phyloP scores from a whole-genome alignment of 1,140 invertebrate genomes.

The Tetraneura akinire region DNA sequence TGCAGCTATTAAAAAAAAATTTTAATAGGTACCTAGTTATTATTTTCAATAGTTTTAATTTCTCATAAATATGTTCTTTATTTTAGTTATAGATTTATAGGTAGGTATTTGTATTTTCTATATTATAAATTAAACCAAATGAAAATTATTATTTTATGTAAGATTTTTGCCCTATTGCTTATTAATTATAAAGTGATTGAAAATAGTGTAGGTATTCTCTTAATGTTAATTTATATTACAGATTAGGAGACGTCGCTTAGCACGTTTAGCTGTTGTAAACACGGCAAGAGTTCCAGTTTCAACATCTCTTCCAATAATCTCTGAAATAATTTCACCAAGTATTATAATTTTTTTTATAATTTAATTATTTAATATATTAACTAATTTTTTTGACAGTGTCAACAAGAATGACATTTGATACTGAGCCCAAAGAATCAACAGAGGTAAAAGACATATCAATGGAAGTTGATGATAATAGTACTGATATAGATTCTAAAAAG shows the following conservation, averaged over 20 bases:
- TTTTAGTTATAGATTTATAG: too few species aligned
- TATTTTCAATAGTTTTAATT: too few species aligned
- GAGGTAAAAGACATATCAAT: conserved; percentile 64
- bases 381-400: conserved; percentile 46
- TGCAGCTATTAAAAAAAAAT: too few species aligned
- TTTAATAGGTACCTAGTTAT: too few species aligned
- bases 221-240: conserved; percentile 57
- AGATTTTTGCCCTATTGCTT: too few species aligned
- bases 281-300: conserved; percentile 58
- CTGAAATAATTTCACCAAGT: conserved; percentile 52
- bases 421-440: conserved; percentile 62
- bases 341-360: conserved; percentile 55
- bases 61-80: too few species aligned
- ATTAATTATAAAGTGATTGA: too few species aligned
- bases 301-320: conserved; percentile 52
- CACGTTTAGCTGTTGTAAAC: conserved; percentile 65
- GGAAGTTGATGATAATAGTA: conserved; percentile 57
- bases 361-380: conserved; percentile 51
- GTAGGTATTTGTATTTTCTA: too few species aligned
- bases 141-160: too few species aligned
- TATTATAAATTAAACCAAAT: too few species aligned
- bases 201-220: background rate
- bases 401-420: conserved; percentile 56
- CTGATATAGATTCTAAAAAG: conserved; percentile 50
- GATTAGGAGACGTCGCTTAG: conserved; percentile 71